These are phyloP conservation scores for Proales similis DNA, from an alignment of 1,140 invertebrate genomes.

Conservation along the genomic window DNA sequence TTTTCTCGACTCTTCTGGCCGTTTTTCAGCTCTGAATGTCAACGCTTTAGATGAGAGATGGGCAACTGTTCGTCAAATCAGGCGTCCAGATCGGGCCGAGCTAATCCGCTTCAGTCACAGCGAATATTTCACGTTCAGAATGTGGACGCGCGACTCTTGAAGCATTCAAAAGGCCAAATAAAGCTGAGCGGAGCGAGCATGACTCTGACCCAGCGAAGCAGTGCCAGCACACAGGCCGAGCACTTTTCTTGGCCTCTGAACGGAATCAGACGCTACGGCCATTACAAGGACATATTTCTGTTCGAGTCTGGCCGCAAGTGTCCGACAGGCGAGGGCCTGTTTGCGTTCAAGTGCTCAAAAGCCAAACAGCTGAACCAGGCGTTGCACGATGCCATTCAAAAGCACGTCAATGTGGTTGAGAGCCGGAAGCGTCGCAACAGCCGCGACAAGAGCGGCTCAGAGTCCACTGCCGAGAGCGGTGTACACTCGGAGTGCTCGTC, in stretches of 20 bases:
- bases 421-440: too few relatives aligned
- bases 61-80: constrained; percentile 34
- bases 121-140: constrained; percentile 31
- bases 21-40: background rate
- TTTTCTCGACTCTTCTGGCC: background rate
- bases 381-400: constrained; percentile 23
- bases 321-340: constrained; percentile 34
- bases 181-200: constrained; percentile 18
- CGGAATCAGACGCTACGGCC: constrained; percentile 25
- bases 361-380: constrained; percentile 27
- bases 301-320: constrained; percentile 36
- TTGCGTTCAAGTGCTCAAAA: constrained; percentile 35
- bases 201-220: constrained; percentile 10
- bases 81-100: too few relatives aligned
- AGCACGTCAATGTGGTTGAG: too few relatives aligned
- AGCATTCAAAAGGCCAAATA: constrained; percentile 32
- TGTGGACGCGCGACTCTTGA: constrained; percentile 32
- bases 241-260: constrained; percentile 33
- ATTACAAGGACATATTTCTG: constrained; percentile 35
- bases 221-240: background rate
- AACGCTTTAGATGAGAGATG: constrained; percentile 19
- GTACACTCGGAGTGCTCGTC: too few relatives aligned
- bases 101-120: too few relatives aligned
- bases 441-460: too few relatives aligned
- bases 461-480: too few relatives aligned